Evolutionary conservation across 2,113 vertebrate genomes (phyloP), one percentile per base, ranked within the genome.

Genomic region (Blennius ocellaris): DNA sequence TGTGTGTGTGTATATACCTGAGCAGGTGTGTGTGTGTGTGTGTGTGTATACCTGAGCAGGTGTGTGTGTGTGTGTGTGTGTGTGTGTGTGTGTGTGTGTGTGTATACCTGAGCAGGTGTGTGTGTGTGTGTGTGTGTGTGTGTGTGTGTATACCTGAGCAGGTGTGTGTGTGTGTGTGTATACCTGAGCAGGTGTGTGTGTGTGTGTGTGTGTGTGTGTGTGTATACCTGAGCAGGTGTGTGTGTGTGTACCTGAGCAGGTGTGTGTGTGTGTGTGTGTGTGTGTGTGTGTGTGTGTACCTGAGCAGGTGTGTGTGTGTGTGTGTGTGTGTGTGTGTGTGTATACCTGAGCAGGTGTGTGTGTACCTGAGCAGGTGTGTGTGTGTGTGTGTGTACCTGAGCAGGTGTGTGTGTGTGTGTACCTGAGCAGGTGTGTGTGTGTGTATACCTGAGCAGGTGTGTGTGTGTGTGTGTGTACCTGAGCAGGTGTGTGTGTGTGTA

Each of bases 121-220:
- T 82, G 82, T 90, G 83, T 5, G 69, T 6, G 7, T 91, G 91
- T n/a, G n/a, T n/a, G n/a, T n/a, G 30, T 69, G 51, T 53, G 50
- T 43, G 54, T 76, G 59, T 53, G 68, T 56, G 71, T 74, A 59
- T 47, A 98, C 91, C 91, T 88, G 64, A 92, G 81, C 62, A 91
- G 74, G 73, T 91, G 81, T 6, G 77, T 82, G 82, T 90, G 83
- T 5, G 69, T 6, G 7, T 91, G 91, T 56, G 71, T 74, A 59
- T 47, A 98, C 91, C 91, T 88, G 64, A 92, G 81, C 62, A 91
- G 74, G 73, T 91, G 81, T 6, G 77, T 82, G 82, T 90, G 83
- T 5, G 69, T 6, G 7, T 91, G 91, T n/a, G n/a, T n/a, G 30
- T 69, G 51, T 53, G 50, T 43, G 54, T 76, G 59, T 53, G 68